Base-by-base conservation (phyloP, 2,888 invertebrate genomes). In the Cheilosia variabilis region DNA sequence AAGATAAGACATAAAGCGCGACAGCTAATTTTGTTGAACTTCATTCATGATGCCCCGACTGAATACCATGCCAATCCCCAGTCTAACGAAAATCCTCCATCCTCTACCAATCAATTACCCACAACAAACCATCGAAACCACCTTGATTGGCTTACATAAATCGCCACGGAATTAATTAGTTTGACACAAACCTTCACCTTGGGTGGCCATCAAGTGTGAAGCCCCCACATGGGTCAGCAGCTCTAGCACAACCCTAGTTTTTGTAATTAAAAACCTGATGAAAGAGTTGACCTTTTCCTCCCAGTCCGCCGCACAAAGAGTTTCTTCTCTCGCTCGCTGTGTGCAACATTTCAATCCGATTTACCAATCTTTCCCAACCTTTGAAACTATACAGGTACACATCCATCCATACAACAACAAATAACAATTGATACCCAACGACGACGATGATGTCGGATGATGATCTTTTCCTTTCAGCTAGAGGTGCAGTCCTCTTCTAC, bases 211-310 rank as follows among this genome's bases (percentile, higher is more conserved):
- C 79, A 45, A 69, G 58, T 63, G 63, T n/a, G 45, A 58, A 75
- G 71, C 69, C 75, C 79, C 69, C 78, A 57, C 79, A 69, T 69
- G 68, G 24, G 24, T 3, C 24, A 22, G 68, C 22, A 37, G 27
- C 17, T 9, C 9, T 10, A 13, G 31, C 47, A 27, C 77, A 66
- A 71, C 52, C 65, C 77, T 60, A 52, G 24, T 60, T 34, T 79
- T 55, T 43, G 52, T 83, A 84, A 84, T 84, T 84, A 84, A 84
- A 84, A 83, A 83, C 66, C 62, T 55, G 78, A 82, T 77, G 62
- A 62, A 66, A 60, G 47, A 66, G 41, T 69, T 79, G 75, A 84
- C 83, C 83, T 84, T 79, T 84, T 45, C 43, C 55, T n/a, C 52
- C 53, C 13, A 27, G 27, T 7, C 27, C 27, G 27, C 45, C 27